These are phyloP conservation scores for Phrynosoma blainvillii DNA, from an alignment of 2,113 vertebrate genomes.

Conservation along the genomic window DNA sequence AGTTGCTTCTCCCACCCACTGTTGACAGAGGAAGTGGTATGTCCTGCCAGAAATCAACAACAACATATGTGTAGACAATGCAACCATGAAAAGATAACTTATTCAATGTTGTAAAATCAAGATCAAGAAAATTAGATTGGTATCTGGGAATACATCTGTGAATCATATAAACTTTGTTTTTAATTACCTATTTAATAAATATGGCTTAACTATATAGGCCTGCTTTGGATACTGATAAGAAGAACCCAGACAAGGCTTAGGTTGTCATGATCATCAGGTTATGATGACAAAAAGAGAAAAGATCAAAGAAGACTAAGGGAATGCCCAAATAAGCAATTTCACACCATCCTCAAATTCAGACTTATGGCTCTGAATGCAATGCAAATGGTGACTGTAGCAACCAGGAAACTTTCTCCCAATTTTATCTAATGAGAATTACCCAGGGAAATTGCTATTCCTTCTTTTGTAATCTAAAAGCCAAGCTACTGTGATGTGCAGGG, in stretches of 20 bases:
- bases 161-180: not conserved
- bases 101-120: not conserved
- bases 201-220: not conserved
- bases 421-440: not conserved
- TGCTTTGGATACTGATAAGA: too few species aligned
- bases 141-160: not conserved
- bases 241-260: not conserved
- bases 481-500: not conserved
- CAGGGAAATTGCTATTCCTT: not conserved
- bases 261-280: not conserved
- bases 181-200: not conserved
- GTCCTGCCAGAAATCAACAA: slow-evolving; percentile 1
- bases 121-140: not conserved
- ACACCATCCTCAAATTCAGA: not conserved
- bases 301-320: not conserved
- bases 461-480: not conserved
- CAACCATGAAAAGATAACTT: not conserved
- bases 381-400: not conserved
- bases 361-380: not conserved
- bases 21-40: not conserved
- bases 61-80: slow-evolving; percentile 4
- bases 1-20: not conserved
- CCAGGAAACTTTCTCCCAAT: not conserved
- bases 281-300: not conserved
- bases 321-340: not conserved